Percentiles rank a stretch among this genome's conserved stretches.
These are phyloP conservation scores for Sternarchorhynchus goeldii DNA, from an alignment of 2,797 vertebrate species.

Conservation along the genomic window DNA sequence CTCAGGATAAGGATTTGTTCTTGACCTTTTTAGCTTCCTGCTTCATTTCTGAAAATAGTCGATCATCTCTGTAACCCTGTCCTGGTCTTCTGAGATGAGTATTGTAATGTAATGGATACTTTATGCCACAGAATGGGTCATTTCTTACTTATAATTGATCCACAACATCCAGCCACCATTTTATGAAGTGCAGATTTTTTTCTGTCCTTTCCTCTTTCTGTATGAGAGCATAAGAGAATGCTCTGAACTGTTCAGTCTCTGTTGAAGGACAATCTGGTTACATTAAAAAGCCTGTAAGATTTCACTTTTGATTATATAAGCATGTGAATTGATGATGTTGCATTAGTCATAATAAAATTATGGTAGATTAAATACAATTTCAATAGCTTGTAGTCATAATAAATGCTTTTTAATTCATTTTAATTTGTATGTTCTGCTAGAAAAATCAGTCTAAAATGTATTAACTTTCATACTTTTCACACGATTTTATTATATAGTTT, in stretches of 20 bases:
- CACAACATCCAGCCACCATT: slow-evolving; percentile 7
- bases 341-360: slow-evolving; percentile 16
- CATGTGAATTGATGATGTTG: slow-evolving; percentile 71
- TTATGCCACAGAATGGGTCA: slow-evolving; percentile 35
- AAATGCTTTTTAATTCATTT: slow-evolving; percentile 21
- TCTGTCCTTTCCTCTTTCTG: slow-evolving; percentile 15
- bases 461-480: not conserved
- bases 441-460: slow-evolving; percentile 29
- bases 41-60: slow-evolving; percentile 42
- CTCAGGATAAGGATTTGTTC: slow-evolving; percentile 64
- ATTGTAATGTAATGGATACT: slow-evolving; percentile 39
- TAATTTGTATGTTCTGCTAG: not conserved
- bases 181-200: slow-evolving; percentile 25
- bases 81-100: slow-evolving; percentile 22
- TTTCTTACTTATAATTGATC: slow-evolving; percentile 48
- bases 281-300: slow-evolving; percentile 46
- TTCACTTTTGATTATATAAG: slow-evolving; percentile 69
- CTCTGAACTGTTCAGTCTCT: slow-evolving; percentile 36
- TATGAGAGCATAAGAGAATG: slow-evolving; percentile 18
- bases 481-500: not conserved
- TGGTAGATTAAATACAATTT: slow-evolving; percentile 17
- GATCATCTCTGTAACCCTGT: slow-evolving; percentile 33
- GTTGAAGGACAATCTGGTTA: slow-evolving; percentile 41
- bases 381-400: not conserved
- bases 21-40: slow-evolving; percentile 51